These are phyloP conservation scores for Psilopsiagon aurifrons DNA, from an alignment of 2,113 vertebrate species.

Conservation along the genomic window DNA sequence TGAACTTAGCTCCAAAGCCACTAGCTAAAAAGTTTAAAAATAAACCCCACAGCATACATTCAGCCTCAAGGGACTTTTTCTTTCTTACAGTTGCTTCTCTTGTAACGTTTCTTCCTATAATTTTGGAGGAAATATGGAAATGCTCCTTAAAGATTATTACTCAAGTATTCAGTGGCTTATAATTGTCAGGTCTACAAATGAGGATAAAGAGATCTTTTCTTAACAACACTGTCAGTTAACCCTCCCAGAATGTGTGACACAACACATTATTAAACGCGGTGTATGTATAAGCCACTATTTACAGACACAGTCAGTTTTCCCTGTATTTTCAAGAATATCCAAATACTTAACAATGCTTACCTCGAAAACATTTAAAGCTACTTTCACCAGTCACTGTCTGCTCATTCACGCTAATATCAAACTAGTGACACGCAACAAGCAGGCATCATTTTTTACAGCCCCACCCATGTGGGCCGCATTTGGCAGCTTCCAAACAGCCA, in stretches of 20 bases:
- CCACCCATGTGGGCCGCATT: neutral
- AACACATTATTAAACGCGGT: neutral
- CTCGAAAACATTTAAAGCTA: neutral
- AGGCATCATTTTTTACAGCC: neutral
- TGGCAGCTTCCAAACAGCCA: neutral
- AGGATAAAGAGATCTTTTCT: neutral
- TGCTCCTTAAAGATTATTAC: neutral
- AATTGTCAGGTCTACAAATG: neutral
- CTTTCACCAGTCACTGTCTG: neutral
- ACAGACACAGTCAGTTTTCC: neutral
- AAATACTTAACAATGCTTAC: neutral
- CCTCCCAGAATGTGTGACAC: neutral
- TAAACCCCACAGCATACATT: neutral
- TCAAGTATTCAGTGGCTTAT: neutral
- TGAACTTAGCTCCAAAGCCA: neutral
- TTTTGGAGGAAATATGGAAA: neutral
- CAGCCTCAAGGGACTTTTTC: neutral
- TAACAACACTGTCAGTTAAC: neutral
- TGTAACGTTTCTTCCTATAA: neutral
- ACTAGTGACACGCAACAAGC: fast-evolving
- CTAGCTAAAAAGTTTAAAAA: neutral
- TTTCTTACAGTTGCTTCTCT: neutral
- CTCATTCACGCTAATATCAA: neutral
- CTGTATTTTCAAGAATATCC: neutral
- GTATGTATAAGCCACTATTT: neutral